Evolutionary conservation across 37 sponge, comb jelly and placozoan genomes (phyloP), one percentile per base, ranked within the genome.

Genomic region (Aphrocallistes beatrix): DNA sequence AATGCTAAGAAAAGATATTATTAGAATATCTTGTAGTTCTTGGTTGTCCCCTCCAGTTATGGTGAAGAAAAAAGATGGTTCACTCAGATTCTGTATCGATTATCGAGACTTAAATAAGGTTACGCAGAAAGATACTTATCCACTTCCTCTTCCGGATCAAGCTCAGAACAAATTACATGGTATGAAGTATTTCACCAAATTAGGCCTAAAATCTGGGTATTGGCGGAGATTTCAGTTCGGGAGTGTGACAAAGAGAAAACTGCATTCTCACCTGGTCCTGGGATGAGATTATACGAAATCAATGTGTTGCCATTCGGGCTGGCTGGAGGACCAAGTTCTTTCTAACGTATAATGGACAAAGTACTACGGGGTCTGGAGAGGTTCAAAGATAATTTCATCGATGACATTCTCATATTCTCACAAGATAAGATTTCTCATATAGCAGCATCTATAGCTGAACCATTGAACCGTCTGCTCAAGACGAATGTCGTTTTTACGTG

Each of bases 121-220:
- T 38, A 85, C 91, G 34, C 45, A 36, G 23, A 90, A 90, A 51
- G 88, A 90, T 69, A 50, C 91, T 40, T 90, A 90, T 51, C 88
- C 90, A 1, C 42, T 90, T 23, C 87, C 88, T 36, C 37, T 83
- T 40, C 85, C 81, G 38, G 90, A 87, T 87, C 88, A 90, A 50
- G 86, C 83, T n/a, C 88, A 88, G 86, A 81, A 88, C 48, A 82
- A 84, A 49, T 81, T 88, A 17, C 36, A 81, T 81, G 88, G 91
- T 23, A 82, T 88, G 32, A 69, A 82, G 23, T 51, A 85, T 17
- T 90, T 90, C 39, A 38, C 84, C 13, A 84, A 39, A 39, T 45
- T 84, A 30, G 49, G 38, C 13, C 84, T 84, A 23, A 39, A 84
- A 23, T 84, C 84, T 19, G 84, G 84, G 0, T 84, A 45, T 30